A percentile compares a stretch with the other conserved stretches of the same genome.
Evolutionary conservation across 2,888 invertebrate genomes (phyloP).

Genomic region (Hypercompe scribonia): DNA sequence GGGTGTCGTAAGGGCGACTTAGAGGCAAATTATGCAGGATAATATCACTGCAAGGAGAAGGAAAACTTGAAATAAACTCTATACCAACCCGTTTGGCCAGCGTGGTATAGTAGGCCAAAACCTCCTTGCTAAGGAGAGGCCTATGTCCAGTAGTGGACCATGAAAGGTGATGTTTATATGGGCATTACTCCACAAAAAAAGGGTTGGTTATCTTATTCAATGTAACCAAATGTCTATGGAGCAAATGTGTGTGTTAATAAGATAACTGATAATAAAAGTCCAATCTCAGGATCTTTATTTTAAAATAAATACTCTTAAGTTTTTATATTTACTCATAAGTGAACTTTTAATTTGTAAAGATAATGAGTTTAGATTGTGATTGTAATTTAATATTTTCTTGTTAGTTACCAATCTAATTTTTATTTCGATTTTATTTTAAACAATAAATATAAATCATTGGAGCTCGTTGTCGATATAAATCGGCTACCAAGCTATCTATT

Average conservation of each 20-base stretch:
- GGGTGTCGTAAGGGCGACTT: too few relatives aligned
- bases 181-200: too few relatives aligned
- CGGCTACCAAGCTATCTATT: constrained; percentile 17
- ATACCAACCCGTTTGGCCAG: too few relatives aligned
- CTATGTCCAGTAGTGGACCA: too few relatives aligned
- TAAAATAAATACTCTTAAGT: neutral
- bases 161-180: too few relatives aligned
- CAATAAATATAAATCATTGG: constrained; percentile 14
- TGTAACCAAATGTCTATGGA: neutral
- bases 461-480: constrained; percentile 18
- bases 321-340: neutral
- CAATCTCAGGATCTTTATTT: neutral
- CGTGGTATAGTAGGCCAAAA: too few relatives aligned
- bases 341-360: neutral
- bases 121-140: too few relatives aligned
- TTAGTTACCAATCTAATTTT: constrained; percentile 5
- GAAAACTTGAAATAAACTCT: too few relatives aligned
- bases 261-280: too few relatives aligned
- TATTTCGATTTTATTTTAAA: constrained; percentile 3
- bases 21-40: too few relatives aligned
- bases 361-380: neutral
- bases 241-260: too few relatives aligned
- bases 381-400: neutral
- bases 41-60: too few relatives aligned
- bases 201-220: neutral